Base-by-base conservation (phyloP, 2,113 vertebrate species). In the Cebus imitator region DNA sequence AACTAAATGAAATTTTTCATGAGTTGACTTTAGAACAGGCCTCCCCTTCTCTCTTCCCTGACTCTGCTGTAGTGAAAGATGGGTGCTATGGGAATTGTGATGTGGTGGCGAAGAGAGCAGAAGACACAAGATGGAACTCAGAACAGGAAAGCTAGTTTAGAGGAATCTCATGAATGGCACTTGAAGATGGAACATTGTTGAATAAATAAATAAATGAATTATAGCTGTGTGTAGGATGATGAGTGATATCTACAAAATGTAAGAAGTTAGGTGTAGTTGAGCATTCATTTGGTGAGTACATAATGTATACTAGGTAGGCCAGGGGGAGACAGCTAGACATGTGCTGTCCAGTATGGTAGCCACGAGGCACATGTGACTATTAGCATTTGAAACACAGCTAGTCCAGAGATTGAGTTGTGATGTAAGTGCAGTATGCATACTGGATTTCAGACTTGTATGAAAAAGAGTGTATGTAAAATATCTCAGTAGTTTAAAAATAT, bases 1-100 rank as follows among this genome's bases (percentile, higher is more conserved):
- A 70, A 73, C 82, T 92, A 87, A 96, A 57, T 90, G 52, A 86
- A 5, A 55, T 66, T 68, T 83, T 94, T 92, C 43, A 90, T 79
- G 21, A 64, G 18, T 55, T 95, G 43, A 78, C n/a, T 64, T 66
- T 72, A 76, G 32, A 93, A 57, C 11, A 92, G 27, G 10, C 3
- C 20, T 50, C 27, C 1, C 18, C 7, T 87, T 37, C 4, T 70
- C 18, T 11, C 18, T 86, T 84, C 21, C 13, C 50, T 87, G 80
- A 92, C 82, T 94, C 27, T 81, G 16, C 25, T 75, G 7, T 72
- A n/a, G 57, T 61, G 43, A 90, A 68, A 68, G 23, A 57, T 18
- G 8, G 27, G 12, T 70, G 21, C 45, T 87, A 0, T 57, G 92
- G 27, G 21, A 79, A 80, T 90, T 37, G 72, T 68, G 20, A 40